Evolutionary conservation across 2,888 invertebrate species (phyloP), one percentile per base, ranked within the genome.

Genomic region (Hybos culiciformis): DNA sequence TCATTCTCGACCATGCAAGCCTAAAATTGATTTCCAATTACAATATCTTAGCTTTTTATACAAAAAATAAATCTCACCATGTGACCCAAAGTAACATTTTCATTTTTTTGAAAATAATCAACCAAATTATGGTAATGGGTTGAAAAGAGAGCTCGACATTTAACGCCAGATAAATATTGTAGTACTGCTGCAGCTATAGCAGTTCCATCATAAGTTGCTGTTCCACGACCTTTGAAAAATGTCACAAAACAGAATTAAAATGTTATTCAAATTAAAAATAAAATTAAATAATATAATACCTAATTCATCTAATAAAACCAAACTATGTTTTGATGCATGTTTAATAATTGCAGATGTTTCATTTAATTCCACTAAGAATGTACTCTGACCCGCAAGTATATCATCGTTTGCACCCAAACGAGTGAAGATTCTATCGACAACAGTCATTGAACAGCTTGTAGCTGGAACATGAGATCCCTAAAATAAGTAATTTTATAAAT

Each of bases 171-270:
- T 41, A 97, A 68, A 58, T 82, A 82, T 42, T 77, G 73, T 31
- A 94, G 81, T 24, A 94, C 94, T 6, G 91, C 83, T 4, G 81
- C 83, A 1, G 98, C 98, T 50, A 98, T 90, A 3, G 97, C 94
- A 8, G 91, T 91, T 40, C 98, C 98, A 70, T 98, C 97, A 66
- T 90, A 91, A 0, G 97, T 98, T 0, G 96, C 90, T 0, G 98
- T 98, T 39, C 93, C 96, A 47, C 97, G 79, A 39, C 91, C 84
- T 58, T 21, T 80, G 51, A 41, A 37, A 18, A 14, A n/a, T n/a
- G n/a, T n/a, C n/a, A n/a, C n/a, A n/a, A n/a, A n/a, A n/a, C n/a
- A n/a, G n/a, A n/a, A n/a, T 29, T 18, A 8, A 29, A 2, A 12
- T 14, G 6, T 32, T 9, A 9, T 32, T 32, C 5, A 14, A 32